These are phyloP conservation scores for Anastrepha obliqua DNA, from an alignment of 1,140 invertebrate species.

Conservation along the genomic window DNA sequence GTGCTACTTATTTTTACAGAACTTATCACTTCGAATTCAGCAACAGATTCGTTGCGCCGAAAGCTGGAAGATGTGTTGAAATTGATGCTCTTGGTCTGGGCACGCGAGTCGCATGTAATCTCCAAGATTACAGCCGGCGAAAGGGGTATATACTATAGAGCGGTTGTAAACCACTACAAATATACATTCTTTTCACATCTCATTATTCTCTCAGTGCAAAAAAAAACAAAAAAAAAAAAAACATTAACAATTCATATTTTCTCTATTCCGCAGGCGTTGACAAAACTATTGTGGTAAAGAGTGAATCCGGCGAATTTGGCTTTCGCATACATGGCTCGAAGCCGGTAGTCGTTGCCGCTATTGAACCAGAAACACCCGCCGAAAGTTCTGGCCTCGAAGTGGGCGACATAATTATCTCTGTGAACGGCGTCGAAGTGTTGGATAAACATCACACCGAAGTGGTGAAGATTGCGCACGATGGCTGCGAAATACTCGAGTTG, in stretches of 20 bases:
- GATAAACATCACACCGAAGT: slow-evolving; percentile 96
- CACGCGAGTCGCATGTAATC: slow-evolving; percentile 82
- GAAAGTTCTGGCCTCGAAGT: slow-evolving; percentile 93
- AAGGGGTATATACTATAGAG: slow-evolving; percentile 75
- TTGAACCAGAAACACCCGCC: slow-evolving; percentile 93
- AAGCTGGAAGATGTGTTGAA: slow-evolving; percentile 86
- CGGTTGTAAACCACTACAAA: too few species aligned
- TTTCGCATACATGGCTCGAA: slow-evolving; percentile 96
- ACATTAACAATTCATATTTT: background rate
- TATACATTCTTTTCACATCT: too few species aligned
- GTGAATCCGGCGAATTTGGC: slow-evolving; percentile 93
- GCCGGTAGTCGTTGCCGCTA: slow-evolving; percentile 95
- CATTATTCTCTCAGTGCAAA: too few species aligned
- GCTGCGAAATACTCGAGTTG: slow-evolving; percentile 88
- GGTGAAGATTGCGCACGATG: slow-evolving; percentile 92
- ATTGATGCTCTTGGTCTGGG: slow-evolving; percentile 88
- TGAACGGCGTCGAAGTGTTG: slow-evolving; percentile 93
- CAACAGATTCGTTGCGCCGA: slow-evolving; percentile 78
- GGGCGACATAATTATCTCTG: slow-evolving; percentile 93
- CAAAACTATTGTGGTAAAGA: slow-evolving; percentile 87
- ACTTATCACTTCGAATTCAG: slow-evolving; percentile 72
- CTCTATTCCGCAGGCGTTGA: slow-evolving; percentile 83
- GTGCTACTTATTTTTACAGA: slow-evolving; percentile 58
- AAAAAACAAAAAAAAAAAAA: background rate
- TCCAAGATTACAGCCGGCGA: slow-evolving; percentile 77